Conservation (phyloP, 2,113 vertebrate species). For the Lanius ludovicianus region DNA sequence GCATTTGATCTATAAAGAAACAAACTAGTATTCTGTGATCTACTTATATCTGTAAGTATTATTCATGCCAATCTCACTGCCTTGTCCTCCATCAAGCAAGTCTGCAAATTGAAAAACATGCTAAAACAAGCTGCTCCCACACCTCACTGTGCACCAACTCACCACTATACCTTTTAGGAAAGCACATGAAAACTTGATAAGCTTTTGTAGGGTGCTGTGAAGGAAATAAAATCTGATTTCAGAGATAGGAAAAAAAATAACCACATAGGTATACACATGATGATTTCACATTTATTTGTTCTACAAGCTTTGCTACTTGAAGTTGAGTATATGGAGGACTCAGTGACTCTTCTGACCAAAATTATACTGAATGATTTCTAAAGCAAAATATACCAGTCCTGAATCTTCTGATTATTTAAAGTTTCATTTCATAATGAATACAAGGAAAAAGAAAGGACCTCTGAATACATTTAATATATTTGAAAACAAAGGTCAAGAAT, state of each 20-base stretch:
- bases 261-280: background rate
- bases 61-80: background rate
- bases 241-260: background rate
- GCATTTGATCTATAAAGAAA: background rate
- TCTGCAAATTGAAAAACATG: background rate
- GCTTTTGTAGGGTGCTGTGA: background rate
- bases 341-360: background rate
- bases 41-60: background rate
- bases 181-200: background rate
- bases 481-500: background rate
- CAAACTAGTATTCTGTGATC: background rate
- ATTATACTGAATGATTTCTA: background rate
- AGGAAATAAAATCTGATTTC: background rate
- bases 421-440: background rate
- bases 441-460: fast-evolving
- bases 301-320: background rate
- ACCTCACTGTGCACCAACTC: background rate
- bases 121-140: background rate
- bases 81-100: background rate
- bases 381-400: background rate
- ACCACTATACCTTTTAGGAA: background rate
- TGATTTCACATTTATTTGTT: background rate
- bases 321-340: background rate
- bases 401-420: background rate
- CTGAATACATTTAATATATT: background rate